Base-by-base conservation (phyloP, 2,113 vertebrate species). In the Motacilla tschutschensis region DNA sequence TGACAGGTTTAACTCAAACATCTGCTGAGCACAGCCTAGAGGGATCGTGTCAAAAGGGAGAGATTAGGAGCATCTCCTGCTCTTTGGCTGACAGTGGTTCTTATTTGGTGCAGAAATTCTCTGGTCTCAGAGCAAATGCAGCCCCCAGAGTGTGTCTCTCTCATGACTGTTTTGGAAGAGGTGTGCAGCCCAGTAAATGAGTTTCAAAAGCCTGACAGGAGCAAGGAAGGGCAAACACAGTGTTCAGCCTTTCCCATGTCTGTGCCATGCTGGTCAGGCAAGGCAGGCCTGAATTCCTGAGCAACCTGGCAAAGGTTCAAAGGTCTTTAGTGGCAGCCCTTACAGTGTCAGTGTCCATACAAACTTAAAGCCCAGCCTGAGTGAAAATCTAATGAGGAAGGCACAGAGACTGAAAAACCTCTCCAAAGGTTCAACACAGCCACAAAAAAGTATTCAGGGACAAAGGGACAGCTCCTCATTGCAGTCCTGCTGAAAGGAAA, bases 1-100 rank as follows among this genome's bases (percentile, higher is more conserved):
- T 94, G 84, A 92, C 79, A 83, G 48, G 65, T 91, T 94, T 93
- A 92, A 86, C 40, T 64, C 84, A 67, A 85, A 87, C 79, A 74
- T 74, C 84, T 88, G 78, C 84, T 71, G 72, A 90, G 75, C 67
- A 74, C 24, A 66, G 81, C 72, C 67, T 1, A 6, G 84, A 78
- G 79, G 75, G n/a, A 71, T 24, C 7, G 6, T 31, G 75, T 85
- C 60, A 55, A 60, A 83, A 82, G 25, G 63, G 62, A 73, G 64
- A 71, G 84, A 90, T 85, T 59, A 90, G 72, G 69, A 87, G 38
- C 69, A 80, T 29, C 79, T 63, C 43, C 69, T 67, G 40, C 71
- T 69, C 54, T 64, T 63, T 46, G 53, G 69, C 60, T 64, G 26
- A 54, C 24, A 74, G 38, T 28, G 28, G 33, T 10, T 70, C 58